Base-by-base conservation (phyloP, 2,797 vertebrate species). In the Dendrocincla tyrannina region DNA sequence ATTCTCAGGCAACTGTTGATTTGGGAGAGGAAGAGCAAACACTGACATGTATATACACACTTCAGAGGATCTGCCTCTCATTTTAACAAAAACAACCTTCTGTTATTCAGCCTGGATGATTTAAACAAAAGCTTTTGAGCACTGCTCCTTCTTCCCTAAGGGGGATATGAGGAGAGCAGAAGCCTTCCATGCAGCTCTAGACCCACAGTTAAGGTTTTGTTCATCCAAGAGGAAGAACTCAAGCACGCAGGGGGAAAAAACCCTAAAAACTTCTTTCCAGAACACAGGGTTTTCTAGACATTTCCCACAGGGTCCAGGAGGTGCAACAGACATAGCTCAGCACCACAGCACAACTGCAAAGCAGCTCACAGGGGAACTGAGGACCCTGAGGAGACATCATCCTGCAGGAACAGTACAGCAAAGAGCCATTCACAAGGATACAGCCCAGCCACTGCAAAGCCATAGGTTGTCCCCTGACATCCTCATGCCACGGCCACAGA, bases 11-110 rank as follows among this genome's bases (percentile, higher is more conserved):
- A 66, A 47, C 66, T 86, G 81, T 55, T 32, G 23, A 73, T 53
- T 47, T 73, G 47, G 83, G 79, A 96, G 58, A 94, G 50, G 62
- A 93, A 89, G 67, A 85, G 69, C 70, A 87, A 94, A 93, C 37
- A 53, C 52, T 78, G 90, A 86, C 28, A 19, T 66, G 59, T 63
- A 75, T 35, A 17, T 60, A 52, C 52, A 80, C 27, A 85, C 50
- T 82, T 84, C 59, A 76, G 69, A 82, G 78, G 56, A 92, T 89
- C 85, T 63, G 53, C 55, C 41, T 93, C 49, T 67, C 58, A 55
- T 56, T 69, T 74, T 80, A 83, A 81, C 58, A 83, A 74, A 95
- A 91, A 3, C 24, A 77, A 3, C 11, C 63, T 82, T 69, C 80
- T 42, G 37, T 75, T 96, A 59, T 75, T 81, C 69, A 89, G 50